A percentile compares a stretch with the other conserved stretches of the same genome.
Evolutionary conservation across 2,797 vertebrate species (phyloP).

Genomic region (Brachymystax lenok): DNA sequence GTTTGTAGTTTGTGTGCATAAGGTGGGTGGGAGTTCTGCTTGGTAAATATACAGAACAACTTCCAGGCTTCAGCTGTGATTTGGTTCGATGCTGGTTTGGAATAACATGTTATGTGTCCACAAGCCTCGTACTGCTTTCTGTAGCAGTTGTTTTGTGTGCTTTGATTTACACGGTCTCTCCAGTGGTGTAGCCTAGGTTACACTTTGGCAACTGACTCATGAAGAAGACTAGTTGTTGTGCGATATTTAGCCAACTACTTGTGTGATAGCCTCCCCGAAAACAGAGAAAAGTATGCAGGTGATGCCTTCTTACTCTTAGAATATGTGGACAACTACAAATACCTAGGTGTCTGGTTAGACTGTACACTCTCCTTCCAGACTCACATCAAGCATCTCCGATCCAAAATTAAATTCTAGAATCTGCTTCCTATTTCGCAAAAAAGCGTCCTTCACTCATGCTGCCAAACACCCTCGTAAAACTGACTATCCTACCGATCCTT

Average conservation of each 20-base stretch:
- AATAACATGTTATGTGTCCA: slow-evolving; percentile 11
- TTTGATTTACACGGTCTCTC: background rate
- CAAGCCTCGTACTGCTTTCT: background rate
- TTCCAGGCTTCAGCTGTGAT: slow-evolving; percentile 39
- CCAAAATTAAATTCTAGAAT: no score
- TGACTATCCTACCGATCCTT: no score
- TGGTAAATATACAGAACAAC: slow-evolving; percentile 36
- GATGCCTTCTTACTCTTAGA: background rate
- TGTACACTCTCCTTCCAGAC: no score
- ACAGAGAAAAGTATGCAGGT: background rate
- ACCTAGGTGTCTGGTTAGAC: no score
- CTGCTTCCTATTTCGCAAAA: no score
- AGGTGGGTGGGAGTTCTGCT: slow-evolving; percentile 41
- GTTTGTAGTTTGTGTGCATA: slow-evolving; percentile 29
- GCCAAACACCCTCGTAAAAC: no score
- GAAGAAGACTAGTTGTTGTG: background rate
- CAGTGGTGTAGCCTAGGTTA: background rate
- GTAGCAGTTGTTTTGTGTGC: background rate
- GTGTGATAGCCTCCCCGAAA: background rate
- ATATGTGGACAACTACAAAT: no score
- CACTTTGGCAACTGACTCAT: background rate
- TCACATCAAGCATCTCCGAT: no score
- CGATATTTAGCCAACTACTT: background rate
- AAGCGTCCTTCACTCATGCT: no score
- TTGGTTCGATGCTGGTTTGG: slow-evolving; percentile 38